Evolutionary conservation across 2,113 vertebrate species (phyloP).

Genomic region (Toxotes chatareus): DNA sequence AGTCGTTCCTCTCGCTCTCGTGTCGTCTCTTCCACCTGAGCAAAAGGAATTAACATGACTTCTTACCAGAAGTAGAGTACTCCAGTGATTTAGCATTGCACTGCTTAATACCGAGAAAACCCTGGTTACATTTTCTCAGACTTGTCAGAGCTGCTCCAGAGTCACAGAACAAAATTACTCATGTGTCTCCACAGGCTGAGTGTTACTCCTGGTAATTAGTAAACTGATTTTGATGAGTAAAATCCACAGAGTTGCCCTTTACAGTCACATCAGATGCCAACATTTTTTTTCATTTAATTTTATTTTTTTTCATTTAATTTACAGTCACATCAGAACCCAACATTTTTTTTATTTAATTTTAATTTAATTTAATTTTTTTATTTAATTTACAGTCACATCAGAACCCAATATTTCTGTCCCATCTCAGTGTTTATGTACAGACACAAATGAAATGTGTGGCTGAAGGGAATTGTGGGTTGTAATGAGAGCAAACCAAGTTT

Average conservation of each 20-base stretch:
- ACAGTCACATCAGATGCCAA: not conserved
- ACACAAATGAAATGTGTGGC: not conserved
- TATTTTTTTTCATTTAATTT: too few relatives aligned
- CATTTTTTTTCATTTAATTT: too few relatives aligned
- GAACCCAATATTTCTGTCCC: too few relatives aligned
- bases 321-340: too few relatives aligned
- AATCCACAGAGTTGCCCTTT: not conserved
- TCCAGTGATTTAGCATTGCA: not conserved
- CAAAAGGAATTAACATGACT: not conserved
- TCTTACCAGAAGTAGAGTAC: not conserved
- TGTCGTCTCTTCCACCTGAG: constrained; percentile 94
- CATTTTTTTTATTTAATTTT: too few relatives aligned
- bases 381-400: too few relatives aligned
- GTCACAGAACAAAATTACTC: not conserved
- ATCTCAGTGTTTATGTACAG: not conserved
- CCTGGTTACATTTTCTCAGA: not conserved
- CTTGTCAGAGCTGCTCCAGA: not conserved
- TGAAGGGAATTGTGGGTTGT: too few relatives aligned
- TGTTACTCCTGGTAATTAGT: not conserved
- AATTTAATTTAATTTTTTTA: not conserved
- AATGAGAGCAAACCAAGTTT: not conserved
- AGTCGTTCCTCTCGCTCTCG: constrained; percentile 96
- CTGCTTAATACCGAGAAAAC: not conserved
- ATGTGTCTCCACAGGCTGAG: not conserved
- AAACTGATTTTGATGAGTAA: not conserved